Base-by-base conservation (phyloP, 2,888 invertebrate genomes). In the Cremastobaeus sp. region DNA sequence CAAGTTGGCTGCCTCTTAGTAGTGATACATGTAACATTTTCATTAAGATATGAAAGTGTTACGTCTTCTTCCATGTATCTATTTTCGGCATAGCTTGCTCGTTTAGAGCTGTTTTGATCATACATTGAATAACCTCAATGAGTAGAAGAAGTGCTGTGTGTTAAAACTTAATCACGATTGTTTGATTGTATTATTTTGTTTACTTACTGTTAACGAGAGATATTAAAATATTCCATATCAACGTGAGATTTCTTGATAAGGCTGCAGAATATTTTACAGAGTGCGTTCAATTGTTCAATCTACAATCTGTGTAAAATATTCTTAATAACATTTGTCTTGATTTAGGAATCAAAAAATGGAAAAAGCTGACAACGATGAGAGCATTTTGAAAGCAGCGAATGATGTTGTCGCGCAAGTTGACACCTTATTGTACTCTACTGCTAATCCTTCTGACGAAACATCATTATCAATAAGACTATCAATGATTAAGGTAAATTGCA, bases 401-500 rank as follows among this genome's bases (percentile, higher is more conserved):
- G 84, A 84, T 50, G 81, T 88, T 32, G 77, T 88, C 37, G 83
- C 86, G 32, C 88, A 88, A 77, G 89, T 88, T 71, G 85, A 85
- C 76, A 89, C 90, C 74, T 88, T 93, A 78, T 87, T 93, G 72
- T 88, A 89, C 65, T 90, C 91, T 21, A 88, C 90, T 68, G 91
- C 92, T 68, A 91, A 92, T 88, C 90, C 91, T 12, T 91, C 92
- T 3, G 93, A 93, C 86, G 90, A 90, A 80, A 90, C 91, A 48
- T 90, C 91, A 54, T 89, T 93, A 50, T 89, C 91, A 77, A 91
- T 92, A 68, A 88, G 92, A 39, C 89, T 92, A 76, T 92, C 91
- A 69, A 89, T 91, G 81, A 90, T 92, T 76, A 91, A 91, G 90
- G 92, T 92, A 81, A 62, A 47, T 9, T n/a, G n/a, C n/a, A n/a